Base-by-base conservation (phyloP, 2,797 vertebrate species). In the Decapterus maruadsi region DNA sequence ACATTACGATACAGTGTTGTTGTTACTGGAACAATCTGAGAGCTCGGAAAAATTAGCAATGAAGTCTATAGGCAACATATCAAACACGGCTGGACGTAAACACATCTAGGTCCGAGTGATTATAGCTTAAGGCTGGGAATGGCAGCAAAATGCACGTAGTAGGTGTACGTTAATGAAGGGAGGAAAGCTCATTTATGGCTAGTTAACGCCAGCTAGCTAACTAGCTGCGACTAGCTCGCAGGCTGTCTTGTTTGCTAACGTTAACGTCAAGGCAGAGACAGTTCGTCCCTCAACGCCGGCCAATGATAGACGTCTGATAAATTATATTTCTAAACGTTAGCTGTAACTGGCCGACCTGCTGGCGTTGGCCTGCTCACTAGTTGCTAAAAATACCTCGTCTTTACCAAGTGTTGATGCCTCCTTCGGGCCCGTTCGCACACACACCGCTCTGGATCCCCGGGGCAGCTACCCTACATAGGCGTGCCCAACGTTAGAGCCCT, bases 381-480 rank as follows among this genome's bases (percentile, higher is more conserved):
- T 64, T 68, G 65, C 91, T 93, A 92, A 86, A 92, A 94, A 92
- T 94, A 94, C 56, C 73, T 66, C 36, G 29, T 59, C 77, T 76
- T 56, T 65, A 77, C 54, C 61, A 60, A 83, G 78, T 80, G 84
- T 82, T 71, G 80, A 82, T 80, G 77, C 75, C 81, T 87, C 70
- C 76, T 71, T 61, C 71, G 83, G 92, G 92, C 86, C 90, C 84
- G 83, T 26, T 26, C 88, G 90, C 86, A 75, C 83, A 81, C 80
- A 70, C 26, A 26, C 26, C 26, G 80, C 79, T 72, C 77, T 67
- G 77, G 82, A 81, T 76, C 72, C 69, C 82, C 53, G 45, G 43
- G 75, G 66, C 78, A 79, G 87, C 82, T 81, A 78, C 68, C 83
- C 29, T 72, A 75, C 85, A 93, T 92, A 95, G 95, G 95, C 94